phyloP scores from a whole-genome alignment of 2,888 invertebrate genomes.

The Acleris literana region DNA sequence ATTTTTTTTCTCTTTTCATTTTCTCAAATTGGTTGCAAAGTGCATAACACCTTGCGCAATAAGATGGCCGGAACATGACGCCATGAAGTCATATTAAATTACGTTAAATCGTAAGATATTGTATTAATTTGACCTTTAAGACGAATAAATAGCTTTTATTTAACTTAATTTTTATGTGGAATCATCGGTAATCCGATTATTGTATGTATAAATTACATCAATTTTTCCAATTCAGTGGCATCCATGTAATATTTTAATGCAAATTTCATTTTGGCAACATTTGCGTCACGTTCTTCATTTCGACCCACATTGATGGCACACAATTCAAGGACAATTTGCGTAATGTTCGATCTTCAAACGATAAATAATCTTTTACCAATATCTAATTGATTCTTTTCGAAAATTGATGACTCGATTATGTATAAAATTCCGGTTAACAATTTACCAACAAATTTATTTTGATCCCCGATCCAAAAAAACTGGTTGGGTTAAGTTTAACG shows the following conservation, averaged over 20 bases:
- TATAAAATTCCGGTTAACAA: too few species aligned
- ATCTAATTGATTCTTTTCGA: neutral
- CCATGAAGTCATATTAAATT: slow-evolving; percentile 9
- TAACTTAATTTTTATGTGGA: neutral
- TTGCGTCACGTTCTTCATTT: slow-evolving; percentile 13
- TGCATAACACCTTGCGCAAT: slow-evolving; percentile 23
- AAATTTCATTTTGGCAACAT: slow-evolving; percentile 21
- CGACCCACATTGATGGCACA: slow-evolving; percentile 9
- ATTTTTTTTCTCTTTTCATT: slow-evolving; percentile 19
- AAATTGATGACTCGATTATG: too few species aligned
- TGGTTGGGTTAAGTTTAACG: too few species aligned
- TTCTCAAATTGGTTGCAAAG: slow-evolving; percentile 21
- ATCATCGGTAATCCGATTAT: slow-evolving; percentile 24
- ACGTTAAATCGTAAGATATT: slow-evolving; percentile 17
- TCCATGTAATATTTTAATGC: slow-evolving; percentile 9
- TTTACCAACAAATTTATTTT: too few species aligned
- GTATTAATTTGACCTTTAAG: slow-evolving; percentile 25
- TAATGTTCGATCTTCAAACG: slow-evolving; percentile 9
- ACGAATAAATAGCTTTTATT: slow-evolving; percentile 10
- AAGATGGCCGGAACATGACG: slow-evolving; percentile 19
- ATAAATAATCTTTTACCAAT: neutral
- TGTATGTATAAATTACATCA: neutral
- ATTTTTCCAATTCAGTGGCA: slow-evolving; percentile 19
- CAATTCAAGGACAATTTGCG: slow-evolving; percentile 17
- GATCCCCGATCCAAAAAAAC: too few species aligned